A percentile compares a stretch with the other conserved stretches of the same genome.
phyloP scores from a whole-genome alignment of 2,797 vertebrate genomes.

The Odontamblyopus lacepedii region DNA sequence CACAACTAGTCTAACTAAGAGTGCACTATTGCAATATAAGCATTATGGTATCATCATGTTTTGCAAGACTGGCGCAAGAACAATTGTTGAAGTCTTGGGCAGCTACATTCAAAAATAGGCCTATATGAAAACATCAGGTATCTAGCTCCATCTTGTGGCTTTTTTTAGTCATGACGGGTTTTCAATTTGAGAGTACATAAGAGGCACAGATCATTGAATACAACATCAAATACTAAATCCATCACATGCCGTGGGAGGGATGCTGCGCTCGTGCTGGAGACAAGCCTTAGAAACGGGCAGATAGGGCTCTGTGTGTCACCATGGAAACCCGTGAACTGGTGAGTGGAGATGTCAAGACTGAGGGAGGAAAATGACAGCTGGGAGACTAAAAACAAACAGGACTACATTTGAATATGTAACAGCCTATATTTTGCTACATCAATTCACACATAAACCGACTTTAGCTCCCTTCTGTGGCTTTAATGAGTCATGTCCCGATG shows the following conservation, averaged over 20 bases:
- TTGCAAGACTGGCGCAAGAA: neutral
- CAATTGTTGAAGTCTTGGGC: neutral
- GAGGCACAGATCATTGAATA: conserved; percentile 7
- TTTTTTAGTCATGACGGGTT: neutral
- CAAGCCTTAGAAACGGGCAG: conserved; percentile 58
- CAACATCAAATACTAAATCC: conserved; percentile 31
- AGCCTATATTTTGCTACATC: no score
- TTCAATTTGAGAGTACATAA: neutral
- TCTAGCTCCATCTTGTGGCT: conserved; percentile 46
- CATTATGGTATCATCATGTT: neutral
- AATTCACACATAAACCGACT: no score
- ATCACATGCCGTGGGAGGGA: conserved; percentile 46
- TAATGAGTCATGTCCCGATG: conserved; percentile 41
- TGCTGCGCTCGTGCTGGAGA: conserved; percentile 23
- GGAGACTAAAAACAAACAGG: conserved; percentile 11
- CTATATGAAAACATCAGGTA: neutral
- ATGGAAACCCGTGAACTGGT: conserved; percentile 58
- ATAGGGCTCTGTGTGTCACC: conserved; percentile 49
- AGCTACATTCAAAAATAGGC: neutral
- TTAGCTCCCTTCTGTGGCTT: neutral
- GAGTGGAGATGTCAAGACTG: conserved; percentile 45
- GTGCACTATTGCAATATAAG: neutral
- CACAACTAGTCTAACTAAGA: neutral
- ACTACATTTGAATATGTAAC: neutral
- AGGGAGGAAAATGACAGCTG: conserved; percentile 19